phyloP scores from a whole-genome alignment of 2,797 vertebrate genomes.

The Galaxias olidus region DNA sequence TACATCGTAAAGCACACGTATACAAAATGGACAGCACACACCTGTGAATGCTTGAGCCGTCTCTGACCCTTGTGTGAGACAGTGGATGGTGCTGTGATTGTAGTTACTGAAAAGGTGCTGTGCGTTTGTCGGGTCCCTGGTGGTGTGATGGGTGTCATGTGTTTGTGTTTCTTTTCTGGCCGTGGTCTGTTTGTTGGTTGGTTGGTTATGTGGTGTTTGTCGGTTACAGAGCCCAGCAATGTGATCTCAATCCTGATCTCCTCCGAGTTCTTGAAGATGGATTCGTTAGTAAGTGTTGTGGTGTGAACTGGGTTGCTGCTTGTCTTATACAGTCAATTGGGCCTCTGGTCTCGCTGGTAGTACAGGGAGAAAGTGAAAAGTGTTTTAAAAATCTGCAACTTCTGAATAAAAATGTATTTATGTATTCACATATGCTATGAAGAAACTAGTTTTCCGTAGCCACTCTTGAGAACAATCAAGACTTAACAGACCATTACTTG shows the following conservation, averaged over 20 bases:
- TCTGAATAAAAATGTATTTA: no score
- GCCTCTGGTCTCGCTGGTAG: conserved; percentile 43
- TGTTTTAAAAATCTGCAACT: no score
- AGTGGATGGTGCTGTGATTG: conserved; percentile 23
- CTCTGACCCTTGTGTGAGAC: conserved; percentile 18
- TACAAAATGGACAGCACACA: conserved; percentile 12
- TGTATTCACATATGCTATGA: no score
- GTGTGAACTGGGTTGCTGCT: conserved; percentile 28
- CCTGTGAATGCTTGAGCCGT: conserved; percentile 25
- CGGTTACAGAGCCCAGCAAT: conserved; percentile 95
- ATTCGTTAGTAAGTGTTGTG: conserved; percentile 93
- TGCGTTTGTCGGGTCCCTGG: conserved; percentile 44
- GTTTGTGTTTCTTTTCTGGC: conserved; percentile 10
- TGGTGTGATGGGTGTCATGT: conserved; percentile 48
- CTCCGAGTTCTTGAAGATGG: conserved; percentile 99
- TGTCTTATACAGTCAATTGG: conserved; percentile 26
- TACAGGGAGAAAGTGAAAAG: not conserved
- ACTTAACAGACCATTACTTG: no score
- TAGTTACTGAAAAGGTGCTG: conserved; percentile 28
- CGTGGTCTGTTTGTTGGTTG: conserved; percentile 47
- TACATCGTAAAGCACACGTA: not conserved
- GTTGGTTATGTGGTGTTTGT: conserved; percentile 74
- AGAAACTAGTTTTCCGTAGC: no score
- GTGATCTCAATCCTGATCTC: conserved; percentile 99
- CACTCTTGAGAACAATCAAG: no score